A percentile compares a stretch with the other conserved stretches of the same genome.
These are phyloP conservation scores for Sternarchorhynchus goeldii DNA, from an alignment of 2,797 vertebrate species.

Conservation along the genomic window DNA sequence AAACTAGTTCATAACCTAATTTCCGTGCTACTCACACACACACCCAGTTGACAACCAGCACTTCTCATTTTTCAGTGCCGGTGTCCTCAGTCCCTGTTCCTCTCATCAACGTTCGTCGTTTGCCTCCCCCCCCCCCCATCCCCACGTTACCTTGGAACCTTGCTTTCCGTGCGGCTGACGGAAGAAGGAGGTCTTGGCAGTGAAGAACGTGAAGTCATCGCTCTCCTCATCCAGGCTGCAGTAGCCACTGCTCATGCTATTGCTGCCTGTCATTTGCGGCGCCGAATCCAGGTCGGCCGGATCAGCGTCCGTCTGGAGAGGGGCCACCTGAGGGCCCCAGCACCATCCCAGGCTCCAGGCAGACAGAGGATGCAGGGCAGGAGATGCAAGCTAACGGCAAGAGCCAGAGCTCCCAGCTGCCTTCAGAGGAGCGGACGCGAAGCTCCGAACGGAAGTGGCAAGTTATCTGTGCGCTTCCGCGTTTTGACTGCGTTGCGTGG, in stretches of 20 bases:
- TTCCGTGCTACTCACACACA: slow-evolving; percentile 28
- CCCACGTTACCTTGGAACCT: slow-evolving; percentile 69
- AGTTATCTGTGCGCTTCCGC: slow-evolving; percentile 64
- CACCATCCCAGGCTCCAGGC: slow-evolving; percentile 57
- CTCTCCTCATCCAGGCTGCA: slow-evolving; percentile 92
- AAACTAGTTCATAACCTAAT: slow-evolving; percentile 28
- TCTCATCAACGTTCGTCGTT: not conserved
- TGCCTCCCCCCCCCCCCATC: not conserved
- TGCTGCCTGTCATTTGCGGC: slow-evolving; percentile 82
- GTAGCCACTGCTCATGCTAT: slow-evolving; percentile 98
- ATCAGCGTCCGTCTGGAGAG: slow-evolving; percentile 23
- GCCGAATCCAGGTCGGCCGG: slow-evolving; percentile 50
- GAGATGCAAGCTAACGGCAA: slow-evolving; percentile 58
- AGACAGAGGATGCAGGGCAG: slow-evolving; percentile 17
- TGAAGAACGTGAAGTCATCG: slow-evolving; percentile 92
- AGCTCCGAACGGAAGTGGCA: slow-evolving; percentile 56
- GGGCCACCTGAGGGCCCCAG: slow-evolving; percentile 45
- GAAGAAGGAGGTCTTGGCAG: slow-evolving; percentile 94
- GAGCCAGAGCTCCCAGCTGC: slow-evolving; percentile 52
- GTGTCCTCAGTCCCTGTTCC: not conserved
- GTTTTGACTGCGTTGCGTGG: slow-evolving; percentile 29
- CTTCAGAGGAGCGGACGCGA: slow-evolving; percentile 58
- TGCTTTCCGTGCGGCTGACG: slow-evolving; percentile 67
- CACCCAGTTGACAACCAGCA: not conserved
- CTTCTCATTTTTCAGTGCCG: slow-evolving; percentile 32